Evolutionary conservation across 2,888 invertebrate genomes (phyloP).

Genomic region (Blera fallax): DNA sequence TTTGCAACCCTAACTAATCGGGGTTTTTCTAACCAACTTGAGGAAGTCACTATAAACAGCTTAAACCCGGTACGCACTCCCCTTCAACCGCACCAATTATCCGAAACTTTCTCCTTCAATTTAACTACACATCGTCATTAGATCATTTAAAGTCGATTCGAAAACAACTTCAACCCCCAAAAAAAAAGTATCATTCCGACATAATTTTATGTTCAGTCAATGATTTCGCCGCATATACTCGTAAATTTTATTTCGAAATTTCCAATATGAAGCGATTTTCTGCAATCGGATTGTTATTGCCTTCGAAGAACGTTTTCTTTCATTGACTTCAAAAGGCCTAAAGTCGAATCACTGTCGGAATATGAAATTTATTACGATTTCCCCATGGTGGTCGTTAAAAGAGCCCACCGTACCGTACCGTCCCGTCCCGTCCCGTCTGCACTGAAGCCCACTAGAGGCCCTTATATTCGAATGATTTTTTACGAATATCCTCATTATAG

Average conservation of each 20-base stretch:
- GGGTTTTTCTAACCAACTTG: no score
- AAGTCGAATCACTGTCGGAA: slow-evolving; percentile 5
- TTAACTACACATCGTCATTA: no score
- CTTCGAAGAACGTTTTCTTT: neutral
- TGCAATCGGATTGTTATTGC: slow-evolving; percentile 1
- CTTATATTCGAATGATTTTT: slow-evolving; percentile 16
- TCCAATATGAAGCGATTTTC: slow-evolving; percentile 8
- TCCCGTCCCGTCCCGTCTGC: neutral
- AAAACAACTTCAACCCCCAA: neutral
- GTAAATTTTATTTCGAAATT: neutral
- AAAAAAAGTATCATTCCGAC: neutral
- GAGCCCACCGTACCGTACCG: neutral
- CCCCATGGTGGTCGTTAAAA: slow-evolving; percentile 3
- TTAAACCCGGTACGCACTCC: no score
- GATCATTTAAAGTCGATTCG: no score
- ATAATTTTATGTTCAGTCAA: neutral
- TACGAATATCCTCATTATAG: slow-evolving; percentile 37
- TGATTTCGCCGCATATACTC: neutral
- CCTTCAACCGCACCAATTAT: no score
- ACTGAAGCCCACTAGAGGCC: neutral
- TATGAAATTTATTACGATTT: slow-evolving; percentile 37
- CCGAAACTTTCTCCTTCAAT: no score
- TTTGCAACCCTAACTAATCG: no score
- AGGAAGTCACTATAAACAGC: no score
- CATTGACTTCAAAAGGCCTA: neutral